Conservation (phyloP, 2,113 vertebrate genomes). For the Gavialis gangeticus region DNA sequence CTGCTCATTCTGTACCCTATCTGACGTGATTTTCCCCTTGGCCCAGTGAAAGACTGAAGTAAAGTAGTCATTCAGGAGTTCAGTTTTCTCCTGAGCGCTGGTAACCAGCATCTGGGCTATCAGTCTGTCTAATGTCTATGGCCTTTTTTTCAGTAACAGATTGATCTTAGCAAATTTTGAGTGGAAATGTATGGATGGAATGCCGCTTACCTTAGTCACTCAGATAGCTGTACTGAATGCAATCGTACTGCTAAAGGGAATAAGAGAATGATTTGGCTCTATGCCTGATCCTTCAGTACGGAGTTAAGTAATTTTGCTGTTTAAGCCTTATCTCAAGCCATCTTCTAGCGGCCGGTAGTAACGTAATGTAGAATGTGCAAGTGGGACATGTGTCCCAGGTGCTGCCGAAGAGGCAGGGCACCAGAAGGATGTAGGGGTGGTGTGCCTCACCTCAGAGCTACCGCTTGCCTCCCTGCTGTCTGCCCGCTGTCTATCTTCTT, state of each 20-base stretch:
- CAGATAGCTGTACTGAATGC: not conserved
- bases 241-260: not conserved
- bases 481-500: too few species aligned
- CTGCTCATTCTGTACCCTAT: too few species aligned
- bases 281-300: rapidly evolving
- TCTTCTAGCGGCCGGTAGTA: not conserved
- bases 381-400: not conserved
- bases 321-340: not conserved
- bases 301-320: not conserved
- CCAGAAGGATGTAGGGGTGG: too few species aligned
- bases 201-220: not conserved
- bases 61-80: too few species aligned
- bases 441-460: too few species aligned
- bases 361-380: not conserved
- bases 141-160: not conserved
- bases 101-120: rapidly evolving
- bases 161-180: rapidly evolving
- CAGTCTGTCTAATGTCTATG: not conserved
- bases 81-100: too few species aligned
- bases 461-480: too few species aligned
- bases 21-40: too few species aligned
- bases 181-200: not conserved
- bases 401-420: too few species aligned
- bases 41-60: too few species aligned
- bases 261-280: not conserved